These are phyloP conservation scores for Silvanus unidentatus DNA, from an alignment of 2,888 invertebrate genomes.

Conservation along the genomic window DNA sequence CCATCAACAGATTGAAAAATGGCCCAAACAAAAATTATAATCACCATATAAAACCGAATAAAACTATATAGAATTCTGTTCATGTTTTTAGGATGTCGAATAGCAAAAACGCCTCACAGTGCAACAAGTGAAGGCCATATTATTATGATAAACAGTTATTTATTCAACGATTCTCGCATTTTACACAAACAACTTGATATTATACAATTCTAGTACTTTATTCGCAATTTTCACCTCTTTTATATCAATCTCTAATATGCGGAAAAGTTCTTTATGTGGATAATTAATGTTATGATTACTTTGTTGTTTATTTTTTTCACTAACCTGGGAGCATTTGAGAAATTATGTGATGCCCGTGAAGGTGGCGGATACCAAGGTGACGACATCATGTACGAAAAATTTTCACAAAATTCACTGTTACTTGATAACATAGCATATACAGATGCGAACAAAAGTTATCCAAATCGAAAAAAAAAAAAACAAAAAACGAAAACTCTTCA, in stretches of 20 bases:
- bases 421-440: slow-evolving; percentile 21
- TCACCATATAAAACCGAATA: slow-evolving; percentile 1
- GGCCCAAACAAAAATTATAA: too few species aligned
- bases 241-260: too few species aligned
- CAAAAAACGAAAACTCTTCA: neutral
- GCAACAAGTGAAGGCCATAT: slow-evolving; percentile 20
- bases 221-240: too few species aligned
- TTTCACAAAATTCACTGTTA: slow-evolving; percentile 16
- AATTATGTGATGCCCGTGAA: slow-evolving; percentile 30
- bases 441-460: too few species aligned
- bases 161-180: slow-evolving; percentile 5
- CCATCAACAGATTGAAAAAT: neutral
- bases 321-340: slow-evolving; percentile 41
- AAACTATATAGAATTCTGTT: slow-evolving; percentile 4
- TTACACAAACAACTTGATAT: too few species aligned
- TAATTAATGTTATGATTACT: too few species aligned
- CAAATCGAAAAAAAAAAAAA: too few species aligned
- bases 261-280: too few species aligned
- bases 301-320: slow-evolving; percentile 17
- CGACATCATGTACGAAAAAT: slow-evolving; percentile 20
- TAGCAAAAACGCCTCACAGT: slow-evolving; percentile 7
- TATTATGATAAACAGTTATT: slow-evolving; percentile 18
- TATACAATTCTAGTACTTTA: too few species aligned
- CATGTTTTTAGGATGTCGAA: slow-evolving; percentile 6
- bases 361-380: slow-evolving; percentile 26